Percentiles rank a stretch among this genome's conserved stretches.
Evolutionary conservation across 2,113 vertebrate species (phyloP).

Genomic region (Tylochromis polylepis): DNA sequence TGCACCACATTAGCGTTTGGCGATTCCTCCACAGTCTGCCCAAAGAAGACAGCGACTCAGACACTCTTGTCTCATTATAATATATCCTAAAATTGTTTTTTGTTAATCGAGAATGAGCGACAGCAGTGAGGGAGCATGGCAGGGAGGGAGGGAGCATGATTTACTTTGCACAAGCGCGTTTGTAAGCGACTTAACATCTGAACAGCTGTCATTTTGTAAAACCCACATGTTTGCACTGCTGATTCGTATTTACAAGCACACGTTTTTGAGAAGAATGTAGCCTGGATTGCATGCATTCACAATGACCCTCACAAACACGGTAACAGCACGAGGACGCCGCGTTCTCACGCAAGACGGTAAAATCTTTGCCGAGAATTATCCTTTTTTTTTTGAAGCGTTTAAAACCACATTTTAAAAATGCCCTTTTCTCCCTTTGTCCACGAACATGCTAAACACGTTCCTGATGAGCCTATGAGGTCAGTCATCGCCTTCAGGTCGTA

Average conservation of each 20-base stretch:
- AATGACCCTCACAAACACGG: not conserved
- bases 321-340: not conserved
- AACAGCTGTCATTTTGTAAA: not conserved
- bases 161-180: not conserved
- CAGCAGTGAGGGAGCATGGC: not conserved
- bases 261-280: not conserved
- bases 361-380: not conserved
- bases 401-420: not conserved
- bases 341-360: not conserved
- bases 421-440: not conserved
- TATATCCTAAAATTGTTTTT: not conserved
- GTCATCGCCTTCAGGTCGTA: not conserved
- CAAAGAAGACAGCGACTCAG: not conserved
- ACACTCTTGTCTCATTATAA: not conserved
- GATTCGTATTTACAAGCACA: not conserved
- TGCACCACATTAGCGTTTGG: not conserved
- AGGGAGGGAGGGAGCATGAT: not conserved
- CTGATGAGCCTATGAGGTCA: not conserved
- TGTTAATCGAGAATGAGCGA: not conserved
- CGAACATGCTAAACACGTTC: not conserved
- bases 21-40: not conserved
- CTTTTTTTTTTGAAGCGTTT: not conserved
- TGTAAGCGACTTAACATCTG: not conserved
- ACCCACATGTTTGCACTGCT: not conserved
- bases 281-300: not conserved